A percentile compares a stretch with the other conserved stretches of the same genome.
These are phyloP conservation scores for Eupeodes latifasciatus DNA, from an alignment of 2,888 invertebrate genomes.

Conservation along the genomic window DNA sequence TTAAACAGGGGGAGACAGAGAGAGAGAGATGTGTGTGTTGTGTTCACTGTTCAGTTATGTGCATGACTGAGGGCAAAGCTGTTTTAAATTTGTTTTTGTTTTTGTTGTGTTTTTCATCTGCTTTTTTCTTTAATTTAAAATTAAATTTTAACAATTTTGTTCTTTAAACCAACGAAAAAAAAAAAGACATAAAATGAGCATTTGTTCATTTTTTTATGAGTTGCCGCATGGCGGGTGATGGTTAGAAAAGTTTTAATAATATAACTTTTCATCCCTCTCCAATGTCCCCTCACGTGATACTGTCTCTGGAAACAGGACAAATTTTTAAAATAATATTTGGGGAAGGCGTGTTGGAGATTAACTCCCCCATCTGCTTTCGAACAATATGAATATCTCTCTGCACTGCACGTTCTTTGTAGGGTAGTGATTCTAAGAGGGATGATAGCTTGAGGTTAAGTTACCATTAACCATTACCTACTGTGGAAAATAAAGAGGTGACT, in stretches of 20 bases:
- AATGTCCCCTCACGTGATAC: no score
- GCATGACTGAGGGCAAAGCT: slow-evolving; percentile 12
- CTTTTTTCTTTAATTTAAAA: background rate
- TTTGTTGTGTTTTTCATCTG: background rate
- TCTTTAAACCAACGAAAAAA: background rate
- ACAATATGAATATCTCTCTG: no score
- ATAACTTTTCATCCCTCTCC: background rate
- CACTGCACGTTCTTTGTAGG: no score
- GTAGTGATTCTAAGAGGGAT: no score
- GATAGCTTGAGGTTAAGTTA: no score
- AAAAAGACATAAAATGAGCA: background rate
- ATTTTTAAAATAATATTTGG: no score
- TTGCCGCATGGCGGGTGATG: background rate
- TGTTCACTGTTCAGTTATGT: slow-evolving; percentile 3
- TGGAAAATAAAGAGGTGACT: no score
- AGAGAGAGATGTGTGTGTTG: background rate
- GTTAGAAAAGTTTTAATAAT: background rate
- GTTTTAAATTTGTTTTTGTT: slow-evolving; percentile 17
- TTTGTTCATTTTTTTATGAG: background rate
- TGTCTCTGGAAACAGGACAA: no score
- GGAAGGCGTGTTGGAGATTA: no score
- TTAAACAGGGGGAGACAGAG: no score
- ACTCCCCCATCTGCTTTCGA: no score
- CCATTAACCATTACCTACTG: no score
- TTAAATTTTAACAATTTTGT: slow-evolving; percentile 6